Evolutionary conservation across 2,888 invertebrate species (phyloP), one percentile per base, ranked within the genome.

Genomic region (Alitta virens): DNA sequence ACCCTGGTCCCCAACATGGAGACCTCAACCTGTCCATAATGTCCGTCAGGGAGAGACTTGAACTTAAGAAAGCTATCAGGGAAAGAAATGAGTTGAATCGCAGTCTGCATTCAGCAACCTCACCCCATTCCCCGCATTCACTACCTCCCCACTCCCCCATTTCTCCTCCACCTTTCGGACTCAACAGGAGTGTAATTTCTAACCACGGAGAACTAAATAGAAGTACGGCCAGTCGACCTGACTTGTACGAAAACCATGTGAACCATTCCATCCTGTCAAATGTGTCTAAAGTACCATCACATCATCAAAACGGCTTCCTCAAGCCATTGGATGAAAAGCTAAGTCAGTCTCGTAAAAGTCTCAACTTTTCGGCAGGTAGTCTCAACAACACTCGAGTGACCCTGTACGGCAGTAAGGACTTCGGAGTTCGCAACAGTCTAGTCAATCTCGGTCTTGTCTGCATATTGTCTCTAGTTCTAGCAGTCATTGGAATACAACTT

Each of bases 391-490:
- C 46, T 46, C 5, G n/a, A 21, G 46, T 46, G 46, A 46, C 46
- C 18, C 46, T 46, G 7, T 46, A 46, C 46, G 46, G 18, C 5
- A 46, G 46, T 21, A 46, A 46, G 21, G 46, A 46, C 46, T 46
- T 18, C n/a, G 46, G 46, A 16, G 46, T 46, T 5, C n/a, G 46
- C n/a, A 46, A 46, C 46, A 46, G 46, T 46, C 85, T 94, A 62
- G 90, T 92, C 57, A 92, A 92, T 63, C 84, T 94, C 68, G 93
- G 92, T 24, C 83, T 94, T 53, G 83, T 94, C 71, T 93, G 93
- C 78, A 85, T 94, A 71, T 90, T 93, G 71, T 92, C 94, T 63
- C 84, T 94, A 55, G 84, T 94, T 56, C 85, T 94, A 72, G 92
- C 92, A 14, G 83, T 92, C 72, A 85, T 94, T 63, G 92, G 93